These are phyloP conservation scores for Synanthedon formicaeformis DNA, from an alignment of 2,888 invertebrate species.

Conservation along the genomic window DNA sequence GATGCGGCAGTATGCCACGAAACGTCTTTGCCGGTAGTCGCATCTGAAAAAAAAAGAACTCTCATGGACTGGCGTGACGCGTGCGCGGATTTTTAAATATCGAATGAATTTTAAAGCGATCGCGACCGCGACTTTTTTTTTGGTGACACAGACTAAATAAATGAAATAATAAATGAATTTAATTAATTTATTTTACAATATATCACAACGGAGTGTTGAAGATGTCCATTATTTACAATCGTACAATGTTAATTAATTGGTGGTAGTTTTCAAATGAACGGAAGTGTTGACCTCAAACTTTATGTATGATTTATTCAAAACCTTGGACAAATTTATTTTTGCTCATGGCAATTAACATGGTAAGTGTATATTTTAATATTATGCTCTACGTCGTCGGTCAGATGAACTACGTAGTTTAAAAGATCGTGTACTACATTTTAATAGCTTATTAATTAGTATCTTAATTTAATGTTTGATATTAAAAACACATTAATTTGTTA, in stretches of 20 bases:
- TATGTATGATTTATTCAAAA: conserved; percentile 70
- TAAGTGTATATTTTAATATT: conserved; percentile 31
- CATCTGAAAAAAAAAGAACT: conserved; percentile 20
- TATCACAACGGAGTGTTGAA: conserved; percentile 4
- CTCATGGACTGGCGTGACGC: conserved; percentile 6
- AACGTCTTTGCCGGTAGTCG: conserved; percentile 33
- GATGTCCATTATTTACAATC: conserved; percentile 12
- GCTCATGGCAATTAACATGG: conserved; percentile 66
- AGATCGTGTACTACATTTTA: no score
- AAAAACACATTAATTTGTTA: no score
- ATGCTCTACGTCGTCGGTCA: neutral
- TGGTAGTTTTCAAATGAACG: conserved; percentile 53
- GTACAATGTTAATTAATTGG: conserved; percentile 19
- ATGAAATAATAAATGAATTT: no score
- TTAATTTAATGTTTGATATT: no score
- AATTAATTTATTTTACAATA: no score
- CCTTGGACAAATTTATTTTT: conserved; percentile 63
- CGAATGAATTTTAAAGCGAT: neutral
- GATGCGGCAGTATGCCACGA: conserved; percentile 35
- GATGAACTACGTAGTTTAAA: no score
- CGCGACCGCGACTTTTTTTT: conserved; percentile 8
- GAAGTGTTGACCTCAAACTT: conserved; percentile 53
- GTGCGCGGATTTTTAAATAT: conserved; percentile 15
- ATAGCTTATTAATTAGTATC: no score
- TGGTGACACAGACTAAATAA: conserved; percentile 3